Evolutionary conservation across 1,140 invertebrate genomes (phyloP), one percentile per base, ranked within the genome.

Genomic region (Prorops nasuta): DNA sequence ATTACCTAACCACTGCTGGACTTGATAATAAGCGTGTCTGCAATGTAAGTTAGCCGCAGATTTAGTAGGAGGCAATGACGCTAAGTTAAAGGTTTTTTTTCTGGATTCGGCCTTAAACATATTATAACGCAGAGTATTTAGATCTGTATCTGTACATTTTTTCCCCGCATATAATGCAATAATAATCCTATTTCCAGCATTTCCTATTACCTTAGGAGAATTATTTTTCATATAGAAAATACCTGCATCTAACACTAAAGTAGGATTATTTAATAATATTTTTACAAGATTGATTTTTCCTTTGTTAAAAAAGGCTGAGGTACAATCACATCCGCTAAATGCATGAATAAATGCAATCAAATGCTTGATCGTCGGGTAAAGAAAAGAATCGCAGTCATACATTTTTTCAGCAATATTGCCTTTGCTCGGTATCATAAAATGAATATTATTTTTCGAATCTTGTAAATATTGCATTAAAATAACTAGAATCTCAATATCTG

Each of bases 1-100:
- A 9, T 57, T 37, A 3, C 54, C 58, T 34, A 57, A 37, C 41
- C 58, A 60, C 7, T 19, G 12, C 28, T 60, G 54, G 12, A 56
- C 14, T 40, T 61, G 56, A 28, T 48, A 49, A 37, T 55, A 54
- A n/a, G 50, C 50, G 14, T 51, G 31, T 20, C 32, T 40, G n/a
- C 22, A 4, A 37, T 61, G 58, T 35, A 58, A 35, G n/a, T 56
- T 38, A 14, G 44, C 49, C 16, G 55, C 51, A 39, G 19, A 45
- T 39, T 24, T 31, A 12, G 58, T 61, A 37, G 56, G 51, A 42
- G 51, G 55, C 17, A 61, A n/a, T 15, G 6, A n/a, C 4, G 34
- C 9, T 35, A 35, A 15, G n/a, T n/a, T n/a, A n/a, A n/a, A n/a
- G n/a, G n/a, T n/a, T n/a, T n/a, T n/a, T n/a, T n/a, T n/a, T 9